Evolutionary conservation across 64 coral and sea anemone species (phyloP).

Genomic region (Pocillopora damicornis): DNA sequence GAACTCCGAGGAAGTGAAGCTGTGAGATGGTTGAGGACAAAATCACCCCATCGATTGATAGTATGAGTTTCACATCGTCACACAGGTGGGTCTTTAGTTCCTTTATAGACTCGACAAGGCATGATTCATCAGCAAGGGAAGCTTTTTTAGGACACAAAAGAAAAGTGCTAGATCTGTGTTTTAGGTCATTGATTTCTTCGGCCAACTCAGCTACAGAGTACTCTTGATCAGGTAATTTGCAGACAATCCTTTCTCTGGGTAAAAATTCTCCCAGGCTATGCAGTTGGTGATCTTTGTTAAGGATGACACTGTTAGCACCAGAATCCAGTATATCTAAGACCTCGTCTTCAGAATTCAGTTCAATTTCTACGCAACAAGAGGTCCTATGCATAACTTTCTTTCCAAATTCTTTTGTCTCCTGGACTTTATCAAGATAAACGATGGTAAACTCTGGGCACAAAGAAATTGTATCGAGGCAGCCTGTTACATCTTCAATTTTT

Average conservation of each 20-base stretch:
- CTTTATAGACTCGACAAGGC: neutral
- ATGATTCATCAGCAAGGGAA: neutral
- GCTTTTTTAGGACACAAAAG: neutral
- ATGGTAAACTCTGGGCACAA: conserved; percentile 42
- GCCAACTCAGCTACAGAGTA: neutral
- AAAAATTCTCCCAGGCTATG: neutral
- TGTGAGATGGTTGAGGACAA: conserved; percentile 17
- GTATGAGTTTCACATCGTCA: conserved; percentile 25
- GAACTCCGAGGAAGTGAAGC: conserved; percentile 34
- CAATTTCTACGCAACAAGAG: conserved; percentile 13
- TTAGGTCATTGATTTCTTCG: neutral
- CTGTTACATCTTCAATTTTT: conserved; percentile 13
- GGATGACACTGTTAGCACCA: conserved; percentile 12
- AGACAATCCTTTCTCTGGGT: conserved; percentile 2
- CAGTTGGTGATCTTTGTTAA: neutral
- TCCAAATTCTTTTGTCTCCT: conserved; percentile 17
- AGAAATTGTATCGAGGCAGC: conserved; percentile 21
- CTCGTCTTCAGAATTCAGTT: conserved; percentile 2
- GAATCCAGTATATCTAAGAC: conserved; percentile 32
- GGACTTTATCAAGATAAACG: conserved; percentile 4
- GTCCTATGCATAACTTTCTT: conserved; percentile 9
- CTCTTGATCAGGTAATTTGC: neutral
- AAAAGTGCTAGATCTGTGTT: neutral
- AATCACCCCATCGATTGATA: neutral
- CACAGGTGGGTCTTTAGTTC: neutral